Conservation (phyloP, 1,140 invertebrate species). For the Heliconius hewitsoni region DNA sequence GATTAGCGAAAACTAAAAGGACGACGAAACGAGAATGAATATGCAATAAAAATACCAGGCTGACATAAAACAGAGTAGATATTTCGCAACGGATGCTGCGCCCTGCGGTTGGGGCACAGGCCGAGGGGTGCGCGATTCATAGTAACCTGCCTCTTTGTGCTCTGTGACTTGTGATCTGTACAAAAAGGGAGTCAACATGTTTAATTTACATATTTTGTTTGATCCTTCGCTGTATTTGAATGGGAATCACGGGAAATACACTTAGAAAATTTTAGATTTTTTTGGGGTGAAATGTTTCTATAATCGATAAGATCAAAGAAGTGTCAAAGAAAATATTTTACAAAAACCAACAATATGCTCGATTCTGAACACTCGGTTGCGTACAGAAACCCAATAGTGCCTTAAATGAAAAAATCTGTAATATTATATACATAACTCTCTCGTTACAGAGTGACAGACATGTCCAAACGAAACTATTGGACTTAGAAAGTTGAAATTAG, state of each 20-base stretch:
- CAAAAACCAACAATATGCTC: no score
- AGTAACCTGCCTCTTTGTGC: not conserved
- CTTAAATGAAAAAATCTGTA: no score
- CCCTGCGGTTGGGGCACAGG: slow-evolving; percentile 56
- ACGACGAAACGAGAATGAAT: slow-evolving; percentile 51
- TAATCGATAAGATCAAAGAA: not conserved
- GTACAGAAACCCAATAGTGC: no score
- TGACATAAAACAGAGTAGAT: slow-evolving; percentile 48
- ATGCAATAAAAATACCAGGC: slow-evolving; percentile 76
- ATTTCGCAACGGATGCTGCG: slow-evolving; percentile 70
- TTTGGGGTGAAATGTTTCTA: not conserved
- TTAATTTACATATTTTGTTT: slow-evolving; percentile 11
- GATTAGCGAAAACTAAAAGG: slow-evolving; percentile 52
- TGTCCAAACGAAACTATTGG: no score
- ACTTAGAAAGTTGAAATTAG: no score
- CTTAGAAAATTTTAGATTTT: not conserved
- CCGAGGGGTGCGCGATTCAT: slow-evolving; percentile 26
- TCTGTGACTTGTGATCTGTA: slow-evolving; percentile 6
- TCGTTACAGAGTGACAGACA: no score
- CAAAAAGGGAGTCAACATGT: slow-evolving; percentile 11
- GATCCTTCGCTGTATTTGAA: not conserved
- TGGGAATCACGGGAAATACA: not conserved
- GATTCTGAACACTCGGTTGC: no score
- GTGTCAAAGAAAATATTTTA: not conserved
- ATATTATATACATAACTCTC: no score